Percentiles rank a stretch among this genome's conserved stretches.
phyloP scores from a whole-genome alignment of 2,797 vertebrate species.

The Oreonectes daqikongensis region DNA sequence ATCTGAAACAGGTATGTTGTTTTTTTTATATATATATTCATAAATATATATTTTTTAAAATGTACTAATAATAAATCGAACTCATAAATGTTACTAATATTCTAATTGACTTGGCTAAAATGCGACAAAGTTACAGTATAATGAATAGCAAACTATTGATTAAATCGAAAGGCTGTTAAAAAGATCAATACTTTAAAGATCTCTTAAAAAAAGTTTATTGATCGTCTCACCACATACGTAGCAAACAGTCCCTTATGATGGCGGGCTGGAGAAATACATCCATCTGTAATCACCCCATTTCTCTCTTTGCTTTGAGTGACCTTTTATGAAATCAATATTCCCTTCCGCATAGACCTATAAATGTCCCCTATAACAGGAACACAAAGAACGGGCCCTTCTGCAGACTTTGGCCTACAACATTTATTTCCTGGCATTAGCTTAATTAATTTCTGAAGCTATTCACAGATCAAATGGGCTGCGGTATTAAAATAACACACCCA shows the following conservation, averaged over 20 bases:
- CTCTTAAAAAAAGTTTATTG: constrained; percentile 23
- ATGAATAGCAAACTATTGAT: constrained; percentile 33
- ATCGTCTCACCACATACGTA: neutral
- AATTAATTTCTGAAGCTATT: constrained; percentile 67
- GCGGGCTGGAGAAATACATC: constrained; percentile 63
- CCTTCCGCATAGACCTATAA: constrained; percentile 60
- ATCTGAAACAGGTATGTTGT: too few relatives aligned
- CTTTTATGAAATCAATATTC: constrained; percentile 74
- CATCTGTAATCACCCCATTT: constrained; percentile 66
- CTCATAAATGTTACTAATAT: too few relatives aligned
- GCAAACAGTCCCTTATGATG: neutral
- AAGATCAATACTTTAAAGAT: constrained; percentile 1
- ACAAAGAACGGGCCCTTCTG: constrained; percentile 37
- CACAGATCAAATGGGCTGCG: constrained; percentile 53
- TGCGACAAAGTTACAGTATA: too few relatives aligned
- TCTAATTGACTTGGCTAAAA: too few relatives aligned
- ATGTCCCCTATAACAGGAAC: constrained; percentile 48
- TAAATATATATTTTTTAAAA: too few relatives aligned
- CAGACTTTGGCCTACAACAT: constrained; percentile 55
- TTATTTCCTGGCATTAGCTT: constrained; percentile 67
- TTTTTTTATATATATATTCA: too few relatives aligned
- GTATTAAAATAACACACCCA: constrained; percentile 38
- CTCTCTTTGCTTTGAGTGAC: constrained; percentile 66
- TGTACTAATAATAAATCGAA: too few relatives aligned
- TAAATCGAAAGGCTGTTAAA: constrained; percentile 16